A percentile compares a stretch with the other conserved stretches of the same genome.
These are phyloP conservation scores for Gari tellinella DNA, from an alignment of 2,888 invertebrate genomes.

Conservation along the genomic window DNA sequence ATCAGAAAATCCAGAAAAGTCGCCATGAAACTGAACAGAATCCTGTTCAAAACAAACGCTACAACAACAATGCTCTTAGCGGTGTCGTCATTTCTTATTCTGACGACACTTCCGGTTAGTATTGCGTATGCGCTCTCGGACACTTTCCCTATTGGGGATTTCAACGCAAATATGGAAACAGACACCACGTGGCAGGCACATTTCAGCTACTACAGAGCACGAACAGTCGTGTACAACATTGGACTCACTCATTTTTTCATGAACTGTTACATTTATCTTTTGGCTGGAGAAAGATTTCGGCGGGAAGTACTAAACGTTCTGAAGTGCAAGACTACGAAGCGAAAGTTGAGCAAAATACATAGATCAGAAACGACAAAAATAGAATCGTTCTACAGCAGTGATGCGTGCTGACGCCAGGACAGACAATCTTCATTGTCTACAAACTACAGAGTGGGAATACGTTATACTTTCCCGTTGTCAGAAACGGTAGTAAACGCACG, in stretches of 20 bases:
- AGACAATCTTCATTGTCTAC: too few species aligned
- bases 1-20: slow-evolving; percentile 65
- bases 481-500: too few species aligned
- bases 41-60: slow-evolving; percentile 68
- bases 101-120: slow-evolving; percentile 82
- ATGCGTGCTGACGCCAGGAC: slow-evolving; percentile 21
- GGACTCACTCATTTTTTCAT: slow-evolving; percentile 82
- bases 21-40: slow-evolving; percentile 66
- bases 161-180: slow-evolving; percentile 54
- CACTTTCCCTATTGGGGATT: slow-evolving; percentile 71
- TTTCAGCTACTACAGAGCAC: slow-evolving; percentile 72
- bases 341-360: slow-evolving; percentile 29
- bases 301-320: slow-evolving; percentile 65
- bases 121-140: slow-evolving; percentile 76
- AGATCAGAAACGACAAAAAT: slow-evolving; percentile 57
- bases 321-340: slow-evolving; percentile 28
- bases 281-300: slow-evolving; percentile 82
- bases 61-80: slow-evolving; percentile 82
- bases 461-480: too few species aligned
- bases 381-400: slow-evolving; percentile 62
- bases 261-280: slow-evolving; percentile 83
- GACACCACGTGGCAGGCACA: slow-evolving; percentile 76
- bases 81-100: slow-evolving; percentile 81
- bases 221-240: slow-evolving; percentile 77
- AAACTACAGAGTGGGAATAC: too few species aligned